Evolutionary conservation across 2,113 vertebrate genomes (phyloP), one percentile per base, ranked within the genome.

Genomic region (Polyodon spathula): DNA sequence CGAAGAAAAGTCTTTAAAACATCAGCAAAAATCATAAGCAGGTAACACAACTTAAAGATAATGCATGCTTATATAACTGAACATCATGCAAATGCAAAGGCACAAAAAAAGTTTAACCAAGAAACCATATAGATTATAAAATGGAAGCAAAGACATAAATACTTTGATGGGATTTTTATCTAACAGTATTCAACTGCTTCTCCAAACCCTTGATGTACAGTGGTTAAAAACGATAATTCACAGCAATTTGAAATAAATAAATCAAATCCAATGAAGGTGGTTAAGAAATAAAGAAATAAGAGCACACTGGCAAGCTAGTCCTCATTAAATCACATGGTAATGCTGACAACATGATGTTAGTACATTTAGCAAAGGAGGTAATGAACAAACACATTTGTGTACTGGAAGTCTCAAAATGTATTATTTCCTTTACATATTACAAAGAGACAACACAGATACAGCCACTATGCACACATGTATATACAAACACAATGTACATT

Each of bases 331-430:
- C 53, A 27, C 11, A 42, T 41, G 40, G 27, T 8, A 11, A 50
- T n/a, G 12, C 53, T n/a, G 43, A 62, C 41, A 63, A 4, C 37
- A 58, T 38, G 56, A 58, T 38, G 56, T 58, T 53, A 59, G 50
- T 43, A 54, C 40, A 52, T 15, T 27, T 12, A 10, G 40, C 55
- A 53, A 37, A 66, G 54, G 54, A 37, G 51, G 12, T 50, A n/a
- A 50, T 50, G 27, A 65, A 52, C 41, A 37, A 11, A 37, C 44
- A 56, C 14, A 58, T n/a, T 12, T 10, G 50, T 39, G 66, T 59
- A 59, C 66, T 57, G 70, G 48, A 68, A 8, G 62, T 56, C 55
- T 65, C 63, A 48, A 63, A 15, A 67, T 11, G 68, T 27, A 44
- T 5, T 42, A 58, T 17, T 50, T 50, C 15, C 68, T 0, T 2